Conservation (phyloP, 2,888 invertebrate genomes). For the Labia minor region DNA sequence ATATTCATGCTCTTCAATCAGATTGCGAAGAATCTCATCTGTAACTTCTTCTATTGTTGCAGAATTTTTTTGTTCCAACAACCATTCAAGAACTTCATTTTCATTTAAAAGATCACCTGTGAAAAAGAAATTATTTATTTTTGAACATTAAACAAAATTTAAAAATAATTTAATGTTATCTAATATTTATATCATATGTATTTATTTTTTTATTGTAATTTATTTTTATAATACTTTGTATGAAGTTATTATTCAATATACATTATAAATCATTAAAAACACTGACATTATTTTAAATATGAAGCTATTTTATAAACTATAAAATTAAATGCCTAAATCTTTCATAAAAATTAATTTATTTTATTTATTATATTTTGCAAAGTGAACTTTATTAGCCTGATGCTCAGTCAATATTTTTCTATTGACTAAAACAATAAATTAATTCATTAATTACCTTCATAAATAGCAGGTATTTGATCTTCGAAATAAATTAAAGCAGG, state of each 20-base stretch:
- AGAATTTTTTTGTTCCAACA: slow-evolving; percentile 74
- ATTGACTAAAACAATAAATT: too few relatives aligned
- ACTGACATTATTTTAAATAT: too few relatives aligned
- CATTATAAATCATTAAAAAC: too few relatives aligned
- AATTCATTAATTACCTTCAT: too few relatives aligned
- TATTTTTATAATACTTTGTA: background rate
- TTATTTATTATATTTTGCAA: too few relatives aligned
- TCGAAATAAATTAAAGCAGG: slow-evolving; percentile 82
- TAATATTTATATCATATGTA: background rate
- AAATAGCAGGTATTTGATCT: slow-evolving; percentile 79
- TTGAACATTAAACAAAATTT: slow-evolving; percentile 9
- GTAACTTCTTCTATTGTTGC: slow-evolving; percentile 92
- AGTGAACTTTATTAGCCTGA: too few relatives aligned
- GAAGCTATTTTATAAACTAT: too few relatives aligned
- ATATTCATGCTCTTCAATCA: slow-evolving; percentile 84
- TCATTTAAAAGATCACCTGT: slow-evolving; percentile 74
- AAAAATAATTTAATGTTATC: too few relatives aligned
- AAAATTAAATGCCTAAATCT: too few relatives aligned
- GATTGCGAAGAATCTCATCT: slow-evolving; percentile 73
- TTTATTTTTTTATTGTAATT: background rate
- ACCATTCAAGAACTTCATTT: slow-evolving; percentile 82
- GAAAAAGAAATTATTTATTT: slow-evolving; percentile 13
- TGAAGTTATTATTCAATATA: too few relatives aligned
- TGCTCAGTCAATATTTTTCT: too few relatives aligned
- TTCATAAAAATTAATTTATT: too few relatives aligned